Evolutionary conservation across 2,888 invertebrate genomes (phyloP).

Genomic region (Gymnoscelis rufifasciata): DNA sequence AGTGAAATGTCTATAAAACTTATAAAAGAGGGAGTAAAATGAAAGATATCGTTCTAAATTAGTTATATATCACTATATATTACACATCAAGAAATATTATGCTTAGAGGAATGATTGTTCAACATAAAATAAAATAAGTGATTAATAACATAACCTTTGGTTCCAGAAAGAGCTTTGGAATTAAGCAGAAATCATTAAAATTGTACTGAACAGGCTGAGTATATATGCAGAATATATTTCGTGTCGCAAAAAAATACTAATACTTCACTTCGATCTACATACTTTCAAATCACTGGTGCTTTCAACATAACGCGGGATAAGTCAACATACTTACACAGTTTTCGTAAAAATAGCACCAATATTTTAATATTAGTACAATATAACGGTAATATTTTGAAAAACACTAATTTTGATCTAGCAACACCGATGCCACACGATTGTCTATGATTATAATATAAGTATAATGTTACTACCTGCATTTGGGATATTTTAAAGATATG

Average conservation of each 20-base stretch:
- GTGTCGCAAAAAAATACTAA: too few species aligned
- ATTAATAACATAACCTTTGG: slow-evolving; percentile 57
- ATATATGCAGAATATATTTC: slow-evolving; percentile 38
- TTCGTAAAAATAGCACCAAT: slow-evolving; percentile 71
- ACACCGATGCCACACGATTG: slow-evolving; percentile 41
- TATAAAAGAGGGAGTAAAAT: too few species aligned
- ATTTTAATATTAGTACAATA: slow-evolving; percentile 63
- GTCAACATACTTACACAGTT: slow-evolving; percentile 42
- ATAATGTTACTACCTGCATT: slow-evolving; percentile 25
- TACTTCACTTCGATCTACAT: too few species aligned
- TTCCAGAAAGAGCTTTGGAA: slow-evolving; percentile 53
- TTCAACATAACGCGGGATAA: slow-evolving; percentile 29
- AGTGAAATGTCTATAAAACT: too few species aligned
- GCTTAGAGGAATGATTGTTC: slow-evolving; percentile 46
- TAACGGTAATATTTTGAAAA: slow-evolving; percentile 43
- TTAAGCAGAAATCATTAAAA: slow-evolving; percentile 34
- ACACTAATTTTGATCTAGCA: slow-evolving; percentile 53
- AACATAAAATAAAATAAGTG: slow-evolving; percentile 42
- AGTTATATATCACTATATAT: slow-evolving; percentile 24
- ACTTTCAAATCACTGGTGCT: slow-evolving; percentile 70
- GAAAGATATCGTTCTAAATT: slow-evolving; percentile 30
- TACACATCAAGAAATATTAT: slow-evolving; percentile 38
- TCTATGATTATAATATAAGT: slow-evolving; percentile 1
- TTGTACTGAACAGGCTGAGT: slow-evolving; percentile 64
- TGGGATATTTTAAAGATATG: slow-evolving; percentile 48